These are phyloP conservation scores for Chymomyza fuscimana DNA, from an alignment of 2,888 invertebrate species.

Conservation along the genomic window DNA sequence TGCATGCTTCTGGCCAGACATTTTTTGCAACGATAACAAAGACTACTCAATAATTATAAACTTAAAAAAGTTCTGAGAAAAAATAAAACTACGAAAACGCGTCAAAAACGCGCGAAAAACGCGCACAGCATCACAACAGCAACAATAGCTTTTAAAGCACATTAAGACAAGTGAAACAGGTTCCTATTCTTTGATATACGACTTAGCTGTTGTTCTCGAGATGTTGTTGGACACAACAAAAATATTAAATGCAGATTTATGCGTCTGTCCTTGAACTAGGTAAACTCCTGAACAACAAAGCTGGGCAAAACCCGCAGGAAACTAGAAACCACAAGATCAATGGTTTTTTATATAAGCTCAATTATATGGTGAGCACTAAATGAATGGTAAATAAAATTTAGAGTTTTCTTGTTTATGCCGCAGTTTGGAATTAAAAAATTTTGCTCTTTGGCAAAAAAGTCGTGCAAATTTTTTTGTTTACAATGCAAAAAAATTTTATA, in stretches of 20 bases:
- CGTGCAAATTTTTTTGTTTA: neutral
- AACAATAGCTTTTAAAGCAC: slow-evolving; percentile 6
- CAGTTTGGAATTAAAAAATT: neutral
- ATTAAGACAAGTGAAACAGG: neutral
- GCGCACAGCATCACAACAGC: neutral
- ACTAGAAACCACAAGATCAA: neutral
- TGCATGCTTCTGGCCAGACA: neutral
- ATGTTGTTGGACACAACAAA: neutral
- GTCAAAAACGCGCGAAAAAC: neutral
- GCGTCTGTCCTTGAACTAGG: slow-evolving; percentile 53
- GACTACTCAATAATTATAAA: slow-evolving; percentile 31
- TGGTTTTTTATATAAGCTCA: neutral
- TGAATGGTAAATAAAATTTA: neutral
- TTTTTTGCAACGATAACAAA: neutral
- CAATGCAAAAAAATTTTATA: neutral
- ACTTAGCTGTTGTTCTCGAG: neutral
- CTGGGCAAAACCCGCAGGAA: neutral
- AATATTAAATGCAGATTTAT: slow-evolving; percentile 16
- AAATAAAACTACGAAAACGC: slow-evolving; percentile 8
- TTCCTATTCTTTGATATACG: neutral
- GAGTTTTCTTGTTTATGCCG: neutral
- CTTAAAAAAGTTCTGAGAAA: neutral
- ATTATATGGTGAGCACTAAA: neutral
- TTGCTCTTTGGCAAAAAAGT: neutral
- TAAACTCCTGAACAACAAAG: slow-evolving; percentile 7